Base-by-base conservation (phyloP, 2,797 vertebrate species). In the Lepus townsendii region DNA sequence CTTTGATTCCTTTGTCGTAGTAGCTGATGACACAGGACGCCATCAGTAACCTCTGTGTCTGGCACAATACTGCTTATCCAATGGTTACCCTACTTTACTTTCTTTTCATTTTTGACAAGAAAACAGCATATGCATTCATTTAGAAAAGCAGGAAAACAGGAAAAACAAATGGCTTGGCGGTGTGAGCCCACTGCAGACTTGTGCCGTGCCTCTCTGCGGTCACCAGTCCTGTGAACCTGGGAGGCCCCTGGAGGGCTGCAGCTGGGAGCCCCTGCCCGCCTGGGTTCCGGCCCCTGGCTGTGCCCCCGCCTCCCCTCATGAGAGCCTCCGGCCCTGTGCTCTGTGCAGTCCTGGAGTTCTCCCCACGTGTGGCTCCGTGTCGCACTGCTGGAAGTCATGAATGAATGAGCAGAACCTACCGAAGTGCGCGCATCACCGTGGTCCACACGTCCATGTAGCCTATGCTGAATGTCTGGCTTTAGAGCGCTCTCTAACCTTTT, bases 141-240 rank as follows among this genome's bases (percentile, higher is more conserved):
- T 86, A 73, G 75, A 78, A 96, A 92, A 90, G 62, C 2, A 83
- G 47, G 27, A 73, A 35, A 83, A 54, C 42, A 83, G 71, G 8
- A 17, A 89, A 78, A 35, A 92, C 47, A 42, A 42, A 42, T 42
- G 27, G 50, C 27, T n/a, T 75, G 62, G 47, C 14, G 42, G n/a
- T 27, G 52, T 32, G 60, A 88, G 14, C 27, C 16, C 35, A 52
- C 8, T 66, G 38, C 32, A 42, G 84, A 75, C 30, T 19, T 79
- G 42, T 3, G 0, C 14, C 63, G 24, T 13, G 13, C 2, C 5
- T 19, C 27, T 30, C 52, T 75, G 9, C 69, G 50, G 47, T 86
- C 69, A 42, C 42, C 42, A 66, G n/a, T 27, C 24, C 35, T 38
- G 12, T 11, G 3, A 32, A 24, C 52, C 27, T 7, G 42, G 38